Conservation (phyloP, 2,888 invertebrate species). For the Leistus spinibarbis region DNA sequence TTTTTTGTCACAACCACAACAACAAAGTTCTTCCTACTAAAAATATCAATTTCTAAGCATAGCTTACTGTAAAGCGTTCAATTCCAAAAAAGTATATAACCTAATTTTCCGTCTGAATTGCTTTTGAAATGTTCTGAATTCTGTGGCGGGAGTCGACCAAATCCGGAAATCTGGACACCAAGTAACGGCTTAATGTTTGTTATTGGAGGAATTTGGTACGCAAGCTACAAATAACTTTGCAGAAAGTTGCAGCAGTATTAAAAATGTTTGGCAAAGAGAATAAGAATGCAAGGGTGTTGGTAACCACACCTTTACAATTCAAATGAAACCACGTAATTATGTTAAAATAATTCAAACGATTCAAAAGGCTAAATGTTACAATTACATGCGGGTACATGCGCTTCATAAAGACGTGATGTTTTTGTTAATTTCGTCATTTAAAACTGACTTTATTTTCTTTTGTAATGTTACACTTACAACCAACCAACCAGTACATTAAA, state of each 20-base stretch:
- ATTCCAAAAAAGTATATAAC: slow-evolving; percentile 10
- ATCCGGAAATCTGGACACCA: slow-evolving; percentile 21
- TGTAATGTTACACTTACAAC: slow-evolving; percentile 31
- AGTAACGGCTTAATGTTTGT: slow-evolving; percentile 22
- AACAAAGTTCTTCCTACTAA: no score
- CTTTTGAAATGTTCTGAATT: background rate
- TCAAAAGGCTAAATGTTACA: slow-evolving; percentile 25
- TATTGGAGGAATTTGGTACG: slow-evolving; percentile 9
- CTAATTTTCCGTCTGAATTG: slow-evolving; percentile 24
- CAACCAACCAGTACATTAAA: slow-evolving; percentile 1
- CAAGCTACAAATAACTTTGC: background rate
- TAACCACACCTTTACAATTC: background rate
- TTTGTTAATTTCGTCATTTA: slow-evolving; percentile 27
- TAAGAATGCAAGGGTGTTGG: background rate
- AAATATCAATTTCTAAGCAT: no score
- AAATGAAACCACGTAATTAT: background rate
- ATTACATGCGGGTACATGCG: slow-evolving; percentile 26
- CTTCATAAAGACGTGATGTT: slow-evolving; percentile 28
- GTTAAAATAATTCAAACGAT: background rate
- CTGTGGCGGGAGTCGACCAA: slow-evolving; percentile 4
- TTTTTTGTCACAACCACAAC: no score
- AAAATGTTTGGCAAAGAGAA: background rate
- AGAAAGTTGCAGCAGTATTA: no score
- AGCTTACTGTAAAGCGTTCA: background rate
- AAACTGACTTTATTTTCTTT: slow-evolving; percentile 32